Percentiles rank a stretch among this genome's conserved stretches.
phyloP scores from a whole-genome alignment of 2,113 vertebrate species.

The Scortum barcoo region DNA sequence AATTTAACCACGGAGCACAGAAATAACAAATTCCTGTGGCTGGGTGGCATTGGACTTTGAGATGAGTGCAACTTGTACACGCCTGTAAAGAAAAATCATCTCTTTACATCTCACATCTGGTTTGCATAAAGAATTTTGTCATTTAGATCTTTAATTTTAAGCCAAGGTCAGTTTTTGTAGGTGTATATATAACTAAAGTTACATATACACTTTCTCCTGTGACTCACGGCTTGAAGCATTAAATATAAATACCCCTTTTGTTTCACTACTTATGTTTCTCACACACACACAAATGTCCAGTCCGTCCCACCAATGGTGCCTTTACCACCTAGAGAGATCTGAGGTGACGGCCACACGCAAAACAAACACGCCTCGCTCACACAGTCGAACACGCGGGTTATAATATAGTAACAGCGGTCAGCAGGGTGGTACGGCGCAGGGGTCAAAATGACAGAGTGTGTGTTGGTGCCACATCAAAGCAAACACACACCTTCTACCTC shows the following conservation, averaged over 20 bases:
- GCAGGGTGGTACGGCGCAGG: conserved; percentile 53
- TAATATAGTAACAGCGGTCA: conserved; percentile 62
- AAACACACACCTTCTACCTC: conserved; percentile 67
- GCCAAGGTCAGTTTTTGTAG: conserved; percentile 40
- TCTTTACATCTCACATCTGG: conserved; percentile 50
- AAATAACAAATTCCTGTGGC: conserved; percentile 54
- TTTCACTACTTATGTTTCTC: conserved; percentile 34
- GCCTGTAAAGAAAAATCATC: conserved; percentile 33
- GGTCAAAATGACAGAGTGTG: conserved; percentile 79
- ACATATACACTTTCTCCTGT: conserved; percentile 54
- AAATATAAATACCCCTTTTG: conserved; percentile 62
- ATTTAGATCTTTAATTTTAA: conserved; percentile 42
- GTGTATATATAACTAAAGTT: conserved; percentile 30
- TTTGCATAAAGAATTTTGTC: conserved; percentile 36
- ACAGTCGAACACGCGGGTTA: conserved; percentile 32
- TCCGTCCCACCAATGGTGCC: conserved; percentile 48
- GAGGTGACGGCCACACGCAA: conserved; percentile 75
- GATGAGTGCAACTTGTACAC: conserved; percentile 27
- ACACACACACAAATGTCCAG: conserved; percentile 31
- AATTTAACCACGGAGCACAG: conserved; percentile 43
- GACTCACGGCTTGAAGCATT: conserved; percentile 49
- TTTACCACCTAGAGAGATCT: conserved; percentile 78
- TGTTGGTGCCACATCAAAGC: conserved; percentile 76
- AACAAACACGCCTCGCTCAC: conserved; percentile 58
- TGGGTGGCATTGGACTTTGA: conserved; percentile 50